Conservation (phyloP, 37 sponge, comb jelly and placozoan species). For the Halisarca cf. caerulea region DNA sequence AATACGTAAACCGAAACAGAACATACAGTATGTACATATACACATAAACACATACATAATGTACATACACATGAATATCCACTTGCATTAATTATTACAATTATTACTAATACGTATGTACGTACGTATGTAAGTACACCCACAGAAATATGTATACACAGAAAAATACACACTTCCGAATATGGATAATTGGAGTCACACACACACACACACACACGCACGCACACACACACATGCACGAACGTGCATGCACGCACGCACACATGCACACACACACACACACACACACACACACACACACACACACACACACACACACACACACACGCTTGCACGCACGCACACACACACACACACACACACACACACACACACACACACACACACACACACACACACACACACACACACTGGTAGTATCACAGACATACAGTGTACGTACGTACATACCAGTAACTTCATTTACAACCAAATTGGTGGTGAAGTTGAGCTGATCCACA, state of each 20-base stretch:
- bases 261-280: neutral
- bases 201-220: conserved; percentile 5
- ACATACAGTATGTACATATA: too few species aligned
- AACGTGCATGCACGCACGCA: neutral
- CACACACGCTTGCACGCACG: conserved; percentile 9
- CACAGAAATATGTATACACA: neutral
- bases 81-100: too few species aligned
- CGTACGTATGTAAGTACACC: neutral
- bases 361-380: conserved; percentile 34
- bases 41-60: too few species aligned
- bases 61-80: too few species aligned
- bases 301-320: conserved; percentile 24
- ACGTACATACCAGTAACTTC: conserved; percentile 8
- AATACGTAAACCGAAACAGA: too few species aligned
- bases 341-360: conserved; percentile 41
- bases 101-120: conserved; percentile 19
- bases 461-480: too few species aligned
- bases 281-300: conserved; percentile 6
- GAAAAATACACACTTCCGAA: neutral
- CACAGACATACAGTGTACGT: neutral
- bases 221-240: conserved; percentile 14
- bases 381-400: neutral
- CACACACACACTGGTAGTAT: neutral
- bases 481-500: too few species aligned
- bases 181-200: too few species aligned